These are phyloP conservation scores for Channa striata DNA, from an alignment of 2,797 vertebrate genomes.

Conservation along the genomic window DNA sequence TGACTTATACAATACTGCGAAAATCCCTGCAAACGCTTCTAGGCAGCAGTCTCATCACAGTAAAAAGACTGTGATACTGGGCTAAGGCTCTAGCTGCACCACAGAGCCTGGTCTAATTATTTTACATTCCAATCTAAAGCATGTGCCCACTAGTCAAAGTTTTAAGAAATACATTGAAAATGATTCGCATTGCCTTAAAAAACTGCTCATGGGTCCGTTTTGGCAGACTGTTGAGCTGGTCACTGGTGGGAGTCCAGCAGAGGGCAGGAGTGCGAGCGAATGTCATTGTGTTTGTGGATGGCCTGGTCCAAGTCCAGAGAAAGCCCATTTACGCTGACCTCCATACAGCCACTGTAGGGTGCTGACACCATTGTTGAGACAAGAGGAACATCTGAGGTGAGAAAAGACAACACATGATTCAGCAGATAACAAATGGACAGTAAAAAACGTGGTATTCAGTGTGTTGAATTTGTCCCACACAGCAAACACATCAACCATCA, in stretches of 20 bases:
- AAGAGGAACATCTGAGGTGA: slow-evolving; percentile 88
- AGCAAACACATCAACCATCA: slow-evolving; percentile 12
- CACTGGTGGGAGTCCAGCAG: slow-evolving; percentile 80
- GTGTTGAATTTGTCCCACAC: slow-evolving; percentile 7
- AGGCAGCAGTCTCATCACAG: slow-evolving; percentile 63
- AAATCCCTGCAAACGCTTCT: slow-evolving; percentile 47
- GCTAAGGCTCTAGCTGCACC: slow-evolving; percentile 51
- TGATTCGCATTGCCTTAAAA: slow-evolving; percentile 55
- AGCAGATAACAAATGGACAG: slow-evolving; percentile 5
- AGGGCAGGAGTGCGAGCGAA: slow-evolving; percentile 97
- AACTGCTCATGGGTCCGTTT: slow-evolving; percentile 57
- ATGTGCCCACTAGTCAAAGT: slow-evolving; percentile 44
- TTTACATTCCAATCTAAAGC: slow-evolving; percentile 60
- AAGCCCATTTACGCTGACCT: slow-evolving; percentile 84
- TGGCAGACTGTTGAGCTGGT: slow-evolving; percentile 37
- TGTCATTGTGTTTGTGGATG: slow-evolving; percentile 92
- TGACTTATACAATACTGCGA: slow-evolving; percentile 44
- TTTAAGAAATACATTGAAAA: slow-evolving; percentile 58
- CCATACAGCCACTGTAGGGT: slow-evolving; percentile 95
- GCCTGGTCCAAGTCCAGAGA: slow-evolving; percentile 92
- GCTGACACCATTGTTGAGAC: slow-evolving; percentile 91
- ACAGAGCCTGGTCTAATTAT: slow-evolving; percentile 23
- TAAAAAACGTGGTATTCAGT: slow-evolving; percentile 13
- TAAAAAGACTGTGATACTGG: slow-evolving; percentile 50
- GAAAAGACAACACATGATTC: slow-evolving; percentile 35